Evolutionary conservation across 2,113 vertebrate genomes (phyloP).

Genomic region (Planiliza haematocheilus): DNA sequence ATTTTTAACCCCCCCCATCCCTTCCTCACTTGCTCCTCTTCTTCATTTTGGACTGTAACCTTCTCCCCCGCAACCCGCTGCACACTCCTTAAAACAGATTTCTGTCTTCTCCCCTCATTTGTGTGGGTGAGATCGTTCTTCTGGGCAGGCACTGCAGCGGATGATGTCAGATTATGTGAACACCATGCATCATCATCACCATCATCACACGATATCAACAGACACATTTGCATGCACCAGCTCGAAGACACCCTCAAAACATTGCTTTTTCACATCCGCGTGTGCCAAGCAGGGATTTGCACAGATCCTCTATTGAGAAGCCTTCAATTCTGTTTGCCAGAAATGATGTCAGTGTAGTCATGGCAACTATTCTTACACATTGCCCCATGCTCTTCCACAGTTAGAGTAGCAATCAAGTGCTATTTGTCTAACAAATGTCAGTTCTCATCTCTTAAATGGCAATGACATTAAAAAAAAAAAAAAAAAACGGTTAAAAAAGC

Average conservation of each 20-base stretch:
- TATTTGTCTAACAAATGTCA: constrained; percentile 79
- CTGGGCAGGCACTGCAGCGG: constrained; percentile 18
- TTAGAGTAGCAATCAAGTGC: constrained; percentile 84
- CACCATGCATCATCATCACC: constrained; percentile 29
- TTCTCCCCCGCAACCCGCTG: constrained; percentile 38
- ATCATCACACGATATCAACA: constrained; percentile 29
- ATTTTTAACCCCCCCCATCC: constrained; percentile 37
- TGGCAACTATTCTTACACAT: constrained; percentile 91
- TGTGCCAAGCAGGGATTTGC: constrained; percentile 35
- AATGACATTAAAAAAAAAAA: constrained; percentile 10
- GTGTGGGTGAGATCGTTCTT: constrained; percentile 42
- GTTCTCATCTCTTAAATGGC: constrained; percentile 79
- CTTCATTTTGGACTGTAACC: constrained; percentile 61
- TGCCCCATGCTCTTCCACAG: constrained; percentile 74
- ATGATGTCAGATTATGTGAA: constrained; percentile 54
- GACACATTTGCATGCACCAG: constrained; percentile 8
- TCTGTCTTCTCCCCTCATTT: constrained; percentile 31
- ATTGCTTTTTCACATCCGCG: constrained; percentile 8
- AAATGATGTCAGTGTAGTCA: constrained; percentile 91
- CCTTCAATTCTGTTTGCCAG: constrained; percentile 84
- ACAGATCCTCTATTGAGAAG: constrained; percentile 80
- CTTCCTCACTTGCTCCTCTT: constrained; percentile 9
- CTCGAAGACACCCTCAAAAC: constrained; percentile 8
- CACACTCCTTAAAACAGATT: constrained; percentile 45
- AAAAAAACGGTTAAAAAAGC: constrained; percentile 11